Percentiles rank a stretch among this genome's conserved stretches.
phyloP scores from a whole-genome alignment of 2,113 vertebrate species.

The Amblyornis subalaris region DNA sequence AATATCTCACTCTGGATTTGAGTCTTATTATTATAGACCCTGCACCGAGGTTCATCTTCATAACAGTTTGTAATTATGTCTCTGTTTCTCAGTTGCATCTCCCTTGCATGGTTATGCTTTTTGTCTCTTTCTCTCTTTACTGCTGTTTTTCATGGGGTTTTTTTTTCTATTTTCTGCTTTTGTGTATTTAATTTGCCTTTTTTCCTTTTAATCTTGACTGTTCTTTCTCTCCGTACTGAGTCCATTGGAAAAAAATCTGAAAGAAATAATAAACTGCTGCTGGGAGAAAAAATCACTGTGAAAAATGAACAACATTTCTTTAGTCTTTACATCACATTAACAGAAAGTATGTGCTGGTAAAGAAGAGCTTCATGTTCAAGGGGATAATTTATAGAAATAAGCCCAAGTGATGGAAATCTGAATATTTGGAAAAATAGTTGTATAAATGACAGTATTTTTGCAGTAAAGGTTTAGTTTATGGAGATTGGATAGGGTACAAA shows the following conservation, averaged over 20 bases:
- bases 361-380: neutral
- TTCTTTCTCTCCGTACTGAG: neutral
- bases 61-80: neutral
- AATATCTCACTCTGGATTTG: neutral
- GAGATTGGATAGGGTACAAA: neutral
- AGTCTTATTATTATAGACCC: neutral
- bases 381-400: neutral
- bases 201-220: neutral
- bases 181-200: neutral
- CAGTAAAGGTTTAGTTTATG: neutral
- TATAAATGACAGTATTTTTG: neutral
- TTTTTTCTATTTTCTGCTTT: neutral
- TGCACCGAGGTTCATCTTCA: neutral
- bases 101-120: neutral
- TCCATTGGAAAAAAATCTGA: neutral
- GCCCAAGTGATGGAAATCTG: neutral
- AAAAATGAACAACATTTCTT: conserved; percentile 3
- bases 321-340: neutral
- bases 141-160: neutral
- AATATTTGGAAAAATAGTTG: neutral
- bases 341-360: neutral
- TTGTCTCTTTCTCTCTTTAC: neutral
- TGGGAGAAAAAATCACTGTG: neutral
- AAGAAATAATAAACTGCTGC: neutral
- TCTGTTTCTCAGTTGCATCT: neutral